Percentiles rank a stretch among this genome's conserved stretches.
Evolutionary conservation across 2,113 vertebrate species (phyloP).

Genomic region (Cephalopterus ornatus): DNA sequence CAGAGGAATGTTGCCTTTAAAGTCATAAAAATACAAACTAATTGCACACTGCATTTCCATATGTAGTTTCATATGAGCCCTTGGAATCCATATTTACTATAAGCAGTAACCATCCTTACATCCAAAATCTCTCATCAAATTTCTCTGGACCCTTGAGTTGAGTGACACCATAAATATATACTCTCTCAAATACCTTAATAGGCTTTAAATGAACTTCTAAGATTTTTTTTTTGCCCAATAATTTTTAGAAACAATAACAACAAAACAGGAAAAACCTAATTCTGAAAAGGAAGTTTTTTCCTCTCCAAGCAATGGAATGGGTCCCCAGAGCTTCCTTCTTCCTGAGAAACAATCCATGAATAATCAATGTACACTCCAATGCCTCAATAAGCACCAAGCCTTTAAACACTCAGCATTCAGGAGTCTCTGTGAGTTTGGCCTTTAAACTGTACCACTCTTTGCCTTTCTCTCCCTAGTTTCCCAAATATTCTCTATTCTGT

Average conservation of each 20-base stretch:
- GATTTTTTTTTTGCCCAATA: neutral
- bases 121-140: neutral
- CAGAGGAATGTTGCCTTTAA: neutral
- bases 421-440: neutral
- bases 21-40: neutral
- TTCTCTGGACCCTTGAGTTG: neutral
- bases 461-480: neutral
- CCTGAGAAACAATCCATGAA: constrained; percentile 26
- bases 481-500: constrained; percentile 25
- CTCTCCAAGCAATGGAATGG: neutral
- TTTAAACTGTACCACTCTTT: constrained; percentile 22
- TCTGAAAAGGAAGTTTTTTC: neutral
- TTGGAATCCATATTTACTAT: neutral
- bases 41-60: neutral
- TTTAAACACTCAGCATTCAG: constrained; percentile 11
- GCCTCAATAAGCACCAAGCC: neutral
- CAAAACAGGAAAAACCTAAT: neutral
- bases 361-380: constrained; percentile 18
- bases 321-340: constrained; percentile 1
- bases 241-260: constrained; percentile 28
- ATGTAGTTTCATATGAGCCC: neutral
- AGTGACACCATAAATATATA: neutral
- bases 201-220: neutral
- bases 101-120: neutral
- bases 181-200: neutral